Evolutionary conservation across 2,888 invertebrate genomes (phyloP).

Genomic region (Agriopis aurantiaria): DNA sequence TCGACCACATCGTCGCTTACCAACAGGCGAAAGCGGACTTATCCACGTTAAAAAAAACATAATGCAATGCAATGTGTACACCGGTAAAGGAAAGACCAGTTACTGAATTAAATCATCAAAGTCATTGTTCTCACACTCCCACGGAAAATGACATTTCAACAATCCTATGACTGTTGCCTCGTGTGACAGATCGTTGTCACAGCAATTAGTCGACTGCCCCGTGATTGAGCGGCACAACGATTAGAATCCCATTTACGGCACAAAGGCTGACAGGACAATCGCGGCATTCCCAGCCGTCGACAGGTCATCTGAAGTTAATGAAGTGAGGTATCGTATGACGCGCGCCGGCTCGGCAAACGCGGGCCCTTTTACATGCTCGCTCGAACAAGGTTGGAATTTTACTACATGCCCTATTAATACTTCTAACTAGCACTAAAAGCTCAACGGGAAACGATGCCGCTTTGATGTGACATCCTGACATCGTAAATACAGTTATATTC

Average conservation of each 20-base stretch:
- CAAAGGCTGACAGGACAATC: constrained; percentile 47
- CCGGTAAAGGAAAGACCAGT: not conserved
- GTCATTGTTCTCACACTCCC: constrained; percentile 22
- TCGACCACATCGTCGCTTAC: too few relatives aligned
- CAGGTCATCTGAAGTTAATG: constrained; percentile 45
- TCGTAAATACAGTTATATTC: constrained; percentile 26
- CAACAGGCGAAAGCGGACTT: too few relatives aligned
- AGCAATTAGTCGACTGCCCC: constrained; percentile 42
- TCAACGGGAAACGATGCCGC: constrained; percentile 14
- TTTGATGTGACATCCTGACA: constrained; percentile 32
- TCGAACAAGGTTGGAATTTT: constrained; percentile 29
- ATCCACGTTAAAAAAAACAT: too few relatives aligned
- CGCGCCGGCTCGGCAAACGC: constrained; percentile 13
- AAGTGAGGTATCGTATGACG: constrained; percentile 40
- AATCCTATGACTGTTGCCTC: constrained; percentile 24
- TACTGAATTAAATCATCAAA: constrained; percentile 9
- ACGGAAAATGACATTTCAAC: constrained; percentile 17
- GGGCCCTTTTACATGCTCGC: constrained; percentile 31
- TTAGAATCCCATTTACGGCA: constrained; percentile 54
- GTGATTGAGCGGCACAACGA: constrained; percentile 46
- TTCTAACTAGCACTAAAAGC: constrained; percentile 21
- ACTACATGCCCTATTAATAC: constrained; percentile 31
- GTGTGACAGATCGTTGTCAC: constrained; percentile 45
- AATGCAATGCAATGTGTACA: not conserved
- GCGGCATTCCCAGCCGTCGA: constrained; percentile 42